Evolutionary conservation across 2,113 vertebrate species (phyloP), one percentile per base, ranked within the genome.

Genomic region (Puffinus mauretanicus): DNA sequence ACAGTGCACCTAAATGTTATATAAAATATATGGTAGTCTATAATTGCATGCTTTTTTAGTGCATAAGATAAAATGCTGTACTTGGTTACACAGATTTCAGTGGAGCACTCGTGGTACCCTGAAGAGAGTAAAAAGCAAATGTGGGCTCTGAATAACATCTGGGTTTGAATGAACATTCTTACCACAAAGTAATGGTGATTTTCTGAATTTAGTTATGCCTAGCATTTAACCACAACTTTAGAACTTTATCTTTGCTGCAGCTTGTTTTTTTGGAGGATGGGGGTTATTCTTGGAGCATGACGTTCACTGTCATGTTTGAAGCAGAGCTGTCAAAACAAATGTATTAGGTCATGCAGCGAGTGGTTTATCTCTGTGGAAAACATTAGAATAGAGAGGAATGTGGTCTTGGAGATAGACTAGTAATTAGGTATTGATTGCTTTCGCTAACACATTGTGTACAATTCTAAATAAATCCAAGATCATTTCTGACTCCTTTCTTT

Each of bases 391-490:
- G 82, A 97, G 92, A 95, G 71, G 60, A 52, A 69, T 90, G 71
- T 71, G 93, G 86, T 73, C 80, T 97, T 32, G 7, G 81, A 97
- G 95, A 96, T 88, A 97, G 95, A 91, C 95, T 97, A 65, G 92
- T 98, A 98, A 98, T 98, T 98, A 98, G 86, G 49, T 98, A 98
- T 98, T 97, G 98, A 98, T 98, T 98, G 97, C 90, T 97, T 98
- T 97, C 9, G 5, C 96, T 97, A 97, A 96, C 83, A 81, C 84
- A 96, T 95, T 96, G 94, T 91, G 78, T 77, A 93, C 95, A 97
- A 83, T 96, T 96, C 91, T 97, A 97, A 98, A 97, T 94, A 98
- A 98, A 98, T 96, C 57, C 86, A 97, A 92, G 86, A 93, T 81
- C 54, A 20, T 97, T 97, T 97, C 94, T 96, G 77, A 90, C 75